phyloP scores from a whole-genome alignment of 2,113 vertebrate genomes.

The Oceanites oceanicus region DNA sequence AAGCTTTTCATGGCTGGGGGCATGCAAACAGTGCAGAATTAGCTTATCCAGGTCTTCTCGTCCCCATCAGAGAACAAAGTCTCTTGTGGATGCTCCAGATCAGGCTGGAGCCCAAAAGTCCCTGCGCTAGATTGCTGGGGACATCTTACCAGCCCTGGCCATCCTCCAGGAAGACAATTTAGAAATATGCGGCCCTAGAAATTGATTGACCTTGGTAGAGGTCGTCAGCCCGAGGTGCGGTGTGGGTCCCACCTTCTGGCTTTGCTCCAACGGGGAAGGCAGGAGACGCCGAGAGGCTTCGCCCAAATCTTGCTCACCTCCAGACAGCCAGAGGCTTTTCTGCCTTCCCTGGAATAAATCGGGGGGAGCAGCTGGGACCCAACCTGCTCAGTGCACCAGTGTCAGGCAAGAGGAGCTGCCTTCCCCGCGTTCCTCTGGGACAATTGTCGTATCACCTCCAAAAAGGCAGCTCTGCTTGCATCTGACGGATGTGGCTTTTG shows the following conservation, averaged over 20 bases:
- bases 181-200: neutral
- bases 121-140: neutral
- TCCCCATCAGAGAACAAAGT: neutral
- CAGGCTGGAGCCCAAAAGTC: neutral
- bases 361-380: neutral
- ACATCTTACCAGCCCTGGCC: neutral
- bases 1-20: neutral
- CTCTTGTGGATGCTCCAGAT: neutral
- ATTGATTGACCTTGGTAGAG: slow-evolving; percentile 22
- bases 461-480: neutral
- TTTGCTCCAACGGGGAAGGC: neutral
- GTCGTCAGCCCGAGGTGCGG: neutral
- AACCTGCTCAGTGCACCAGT: neutral
- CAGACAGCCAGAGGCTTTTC: neutral
- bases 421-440: neutral
- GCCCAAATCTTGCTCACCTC: neutral
- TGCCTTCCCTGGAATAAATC: fast-evolving
- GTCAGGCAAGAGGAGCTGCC: neutral
- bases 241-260: neutral
- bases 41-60: neutral
- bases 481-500: neutral
- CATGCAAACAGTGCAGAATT: neutral
- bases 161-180: neutral
- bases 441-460: neutral
- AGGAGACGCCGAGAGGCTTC: fast-evolving